A percentile compares a stretch with the other conserved stretches of the same genome.
Conservation (phyloP, 2,113 vertebrate genomes). For the Mystacornis crossleyi region DNA sequence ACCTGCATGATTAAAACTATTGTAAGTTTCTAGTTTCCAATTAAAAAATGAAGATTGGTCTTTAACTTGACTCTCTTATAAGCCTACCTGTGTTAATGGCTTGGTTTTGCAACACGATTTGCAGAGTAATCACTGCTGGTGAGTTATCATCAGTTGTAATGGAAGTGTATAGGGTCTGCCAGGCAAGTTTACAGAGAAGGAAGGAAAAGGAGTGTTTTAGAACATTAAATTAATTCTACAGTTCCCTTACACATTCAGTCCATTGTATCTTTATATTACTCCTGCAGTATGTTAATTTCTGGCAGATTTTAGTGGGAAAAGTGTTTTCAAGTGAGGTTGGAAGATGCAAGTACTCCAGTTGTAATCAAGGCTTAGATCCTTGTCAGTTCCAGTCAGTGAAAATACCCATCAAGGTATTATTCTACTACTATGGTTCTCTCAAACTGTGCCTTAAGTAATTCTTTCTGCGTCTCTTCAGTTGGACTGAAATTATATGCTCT, state of each 20-base stretch:
- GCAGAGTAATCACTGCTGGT: neutral
- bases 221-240: neutral
- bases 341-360: neutral
- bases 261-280: neutral
- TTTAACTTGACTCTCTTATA: neutral
- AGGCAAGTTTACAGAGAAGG: neutral
- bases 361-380: neutral
- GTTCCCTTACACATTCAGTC: neutral
- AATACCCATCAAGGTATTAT: neutral
- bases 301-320: neutral
- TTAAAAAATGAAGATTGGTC: neutral
- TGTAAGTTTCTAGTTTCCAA: neutral
- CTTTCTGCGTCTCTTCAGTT: neutral
- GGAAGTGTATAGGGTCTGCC: neutral
- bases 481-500: neutral
- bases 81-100: accelerated
- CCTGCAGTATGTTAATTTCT: neutral
- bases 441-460: neutral
- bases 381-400: neutral
- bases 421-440: neutral
- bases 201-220: neutral
- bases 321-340: neutral
- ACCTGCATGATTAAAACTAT: neutral
- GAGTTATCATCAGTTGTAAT: neutral
- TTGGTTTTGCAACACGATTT: neutral